Evolutionary conservation across 2,888 invertebrate species (phyloP), one percentile per base, ranked within the genome.

Genomic region (Eueremaeus valkanovi): DNA sequence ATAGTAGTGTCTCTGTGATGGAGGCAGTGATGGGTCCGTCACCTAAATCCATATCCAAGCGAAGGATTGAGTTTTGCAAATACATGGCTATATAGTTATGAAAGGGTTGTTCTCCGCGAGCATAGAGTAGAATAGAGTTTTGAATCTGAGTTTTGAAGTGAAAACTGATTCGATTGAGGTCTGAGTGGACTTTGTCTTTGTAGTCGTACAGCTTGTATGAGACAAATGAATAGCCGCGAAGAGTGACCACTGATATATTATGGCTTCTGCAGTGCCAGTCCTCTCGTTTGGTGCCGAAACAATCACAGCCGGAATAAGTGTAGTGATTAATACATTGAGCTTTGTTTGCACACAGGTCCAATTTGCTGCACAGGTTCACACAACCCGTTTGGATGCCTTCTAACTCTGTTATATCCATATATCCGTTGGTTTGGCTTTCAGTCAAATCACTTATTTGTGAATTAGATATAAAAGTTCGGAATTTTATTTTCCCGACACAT

Each of bases 281-380:
- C 85, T 95, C 95, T 83, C 93, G 93, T 81, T 89, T 87, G 1
- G 93, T 93, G 29, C 93, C 93, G 82, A 94, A 95, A 83, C 96
- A 96, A 83, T 95, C 94, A 82, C 95, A 96, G 24, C 91, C 90
- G 77, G 92, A 88, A 76, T 90, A 89, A 81, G 92, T 91, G 84
- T 95, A 96, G 82, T 93, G 92, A 84, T 95, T 95, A 77, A 95
- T 90, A 83, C 96, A 96, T 78, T 88, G 88, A 40, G 92, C 93
- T 51, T 92, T 92, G 82, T 90, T 88, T 83, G 93, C 92, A 84
- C 95, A 95, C 11, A 92, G 87, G 84, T 93, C 93, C 81, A 91
- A 90, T 80, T 88, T 77, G 18, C 78, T 75, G 79, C 84, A 84
- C 74, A 90, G 91, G 83, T 95, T 88, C 76, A 89, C 88, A 83